Base-by-base conservation (phyloP, 2,797 vertebrate species). In the Gymnothorax reevesii region DNA sequence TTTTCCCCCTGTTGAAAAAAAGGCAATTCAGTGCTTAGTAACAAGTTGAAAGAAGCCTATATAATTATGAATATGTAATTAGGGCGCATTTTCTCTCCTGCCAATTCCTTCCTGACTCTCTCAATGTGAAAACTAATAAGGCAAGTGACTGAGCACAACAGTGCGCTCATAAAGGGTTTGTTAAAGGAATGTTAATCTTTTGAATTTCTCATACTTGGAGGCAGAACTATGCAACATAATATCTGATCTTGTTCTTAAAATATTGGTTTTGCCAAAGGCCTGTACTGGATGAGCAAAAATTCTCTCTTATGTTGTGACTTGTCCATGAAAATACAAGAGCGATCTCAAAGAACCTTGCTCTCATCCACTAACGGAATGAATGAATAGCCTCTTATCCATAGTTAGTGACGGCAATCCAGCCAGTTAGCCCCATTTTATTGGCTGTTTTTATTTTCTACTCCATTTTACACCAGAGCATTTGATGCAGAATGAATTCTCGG, bases 61-160 rank as follows among this genome's bases (percentile, higher is more conserved):
- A 69, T 69, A 69, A 69, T 69, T 69, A 69, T 69, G 64, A 69
- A 69, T 69, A 69, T 69, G 64, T 69, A 69, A 69, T 69, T 69
- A 25, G 64, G 64, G 64, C 64, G 2, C 64, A 25, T 69, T 25
- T 42, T 69, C 6, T 69, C 25, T 6, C 7, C 64, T 69, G 64
- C 64, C 64, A 69, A 25, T 69, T 69, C 64, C 64, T 69, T 69
- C 22, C 64, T 69, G n/a, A 69, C 25, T 69, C 25, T 69, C 64
- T 69, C 64, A 8, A 25, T 10, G n/a, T 69, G 64, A 25, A 69
- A 69, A 69, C 64, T 69, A 69, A 69, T 69, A 22, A 69, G 64
- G 64, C n/a, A 25, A 22, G 25, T 69, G 17, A n/a, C 64, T 25
- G 64, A 69, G 25, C 64, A 69, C 64, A n/a, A 69, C n/a, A 69